These are phyloP conservation scores for Labia minor DNA, from an alignment of 2,888 invertebrate species.

Conservation along the genomic window DNA sequence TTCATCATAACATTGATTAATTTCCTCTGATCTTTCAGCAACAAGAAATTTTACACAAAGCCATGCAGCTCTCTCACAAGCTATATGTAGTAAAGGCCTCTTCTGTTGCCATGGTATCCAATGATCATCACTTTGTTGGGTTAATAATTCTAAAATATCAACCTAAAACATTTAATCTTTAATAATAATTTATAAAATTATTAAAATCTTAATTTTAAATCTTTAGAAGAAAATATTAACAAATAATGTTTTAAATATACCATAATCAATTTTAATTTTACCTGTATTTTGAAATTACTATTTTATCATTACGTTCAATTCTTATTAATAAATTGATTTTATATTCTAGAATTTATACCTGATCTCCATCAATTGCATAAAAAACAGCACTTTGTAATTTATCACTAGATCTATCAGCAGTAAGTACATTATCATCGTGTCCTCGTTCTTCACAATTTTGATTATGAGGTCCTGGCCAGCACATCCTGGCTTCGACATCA, in stretches of 20 bases:
- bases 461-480: conserved; percentile 61
- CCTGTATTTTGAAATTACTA: no score
- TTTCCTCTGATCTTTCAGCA: conserved; percentile 53
- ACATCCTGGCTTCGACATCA: conserved; percentile 61
- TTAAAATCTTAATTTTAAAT: not conserved
- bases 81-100: conserved; percentile 51
- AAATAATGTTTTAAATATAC: no score
- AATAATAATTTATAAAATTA: not conserved
- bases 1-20: conserved; percentile 60
- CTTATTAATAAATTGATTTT: no score
- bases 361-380: conserved; percentile 62
- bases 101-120: conserved; percentile 48
- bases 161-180: conserved; percentile 33
- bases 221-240: no score
- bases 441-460: conserved; percentile 59
- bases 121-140: conserved; percentile 56
- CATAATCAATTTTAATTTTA: no score
- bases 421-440: conserved; percentile 26
- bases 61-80: conserved; percentile 62
- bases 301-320: no score
- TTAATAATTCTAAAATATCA: conserved; percentile 52
- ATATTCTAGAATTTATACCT: conserved; percentile 42
- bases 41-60: conserved; percentile 57
- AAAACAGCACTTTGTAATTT: conserved; percentile 59
- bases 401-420: conserved; percentile 34